Conservation (phyloP, 2,113 vertebrate species). For the Apteryx mantelli region DNA sequence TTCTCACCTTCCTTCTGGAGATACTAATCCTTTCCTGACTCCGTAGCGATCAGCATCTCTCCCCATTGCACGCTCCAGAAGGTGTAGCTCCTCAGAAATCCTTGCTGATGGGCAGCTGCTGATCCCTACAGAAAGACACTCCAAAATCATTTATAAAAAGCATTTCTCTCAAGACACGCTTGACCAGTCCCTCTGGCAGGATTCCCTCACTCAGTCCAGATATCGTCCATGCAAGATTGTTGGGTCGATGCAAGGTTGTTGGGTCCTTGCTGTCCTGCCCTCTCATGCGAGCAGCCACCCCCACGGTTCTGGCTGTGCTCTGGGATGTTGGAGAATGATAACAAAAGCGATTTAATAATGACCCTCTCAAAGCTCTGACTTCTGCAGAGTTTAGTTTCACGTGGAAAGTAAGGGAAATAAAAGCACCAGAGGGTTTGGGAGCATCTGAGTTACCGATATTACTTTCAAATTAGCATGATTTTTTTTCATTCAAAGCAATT, state of each 20-base stretch:
- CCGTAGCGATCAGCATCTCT: background rate
- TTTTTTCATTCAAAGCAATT: background rate
- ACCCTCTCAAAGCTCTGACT: background rate
- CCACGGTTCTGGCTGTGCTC: background rate
- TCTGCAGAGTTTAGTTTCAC: background rate
- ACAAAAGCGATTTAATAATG: background rate
- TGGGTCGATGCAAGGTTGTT: fast-evolving
- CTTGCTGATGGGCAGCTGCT: background rate
- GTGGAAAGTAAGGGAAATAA: background rate
- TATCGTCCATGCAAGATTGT: background rate
- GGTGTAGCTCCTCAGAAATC: background rate
- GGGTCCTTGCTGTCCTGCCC: background rate
- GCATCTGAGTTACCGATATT: fast-evolving
- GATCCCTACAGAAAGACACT: background rate
- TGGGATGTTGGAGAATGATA: background rate
- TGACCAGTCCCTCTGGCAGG: background rate
- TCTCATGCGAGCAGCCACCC: background rate
- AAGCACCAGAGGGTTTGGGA: background rate
- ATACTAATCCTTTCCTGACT: background rate
- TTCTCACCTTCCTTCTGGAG: background rate
- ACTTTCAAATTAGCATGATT: background rate
- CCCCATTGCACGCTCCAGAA: fast-evolving
- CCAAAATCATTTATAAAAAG: background rate
- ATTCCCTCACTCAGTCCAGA: background rate
- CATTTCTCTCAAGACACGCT: background rate